Conservation (phyloP, 1,140 invertebrate genomes). For the Lutraria rhynchaena region DNA sequence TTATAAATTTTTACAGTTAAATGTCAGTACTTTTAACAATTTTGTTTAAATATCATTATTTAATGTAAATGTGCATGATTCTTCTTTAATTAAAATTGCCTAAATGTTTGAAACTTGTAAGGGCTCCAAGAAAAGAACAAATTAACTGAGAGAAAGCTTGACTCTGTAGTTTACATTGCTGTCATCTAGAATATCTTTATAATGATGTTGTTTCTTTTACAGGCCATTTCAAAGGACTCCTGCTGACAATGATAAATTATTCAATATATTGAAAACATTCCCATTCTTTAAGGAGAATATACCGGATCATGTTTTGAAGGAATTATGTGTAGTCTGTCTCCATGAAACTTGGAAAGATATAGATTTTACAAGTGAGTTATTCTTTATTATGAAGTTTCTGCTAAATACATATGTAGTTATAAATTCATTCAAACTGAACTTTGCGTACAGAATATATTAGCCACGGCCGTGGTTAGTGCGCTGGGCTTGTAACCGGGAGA, state of each 20-base stretch:
- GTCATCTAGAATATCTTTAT: too few species aligned
- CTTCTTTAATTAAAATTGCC: too few species aligned
- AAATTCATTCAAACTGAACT: not conserved
- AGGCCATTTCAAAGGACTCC: slow-evolving; percentile 80
- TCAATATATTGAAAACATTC: slow-evolving; percentile 75
- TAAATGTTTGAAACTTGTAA: too few species aligned
- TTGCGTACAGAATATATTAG: too few species aligned
- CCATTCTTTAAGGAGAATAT: slow-evolving; percentile 74
- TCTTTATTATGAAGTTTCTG: not conserved
- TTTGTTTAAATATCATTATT: too few species aligned
- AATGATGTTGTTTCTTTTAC: slow-evolving; percentile 54
- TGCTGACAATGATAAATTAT: slow-evolving; percentile 78
- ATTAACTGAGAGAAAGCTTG: too few species aligned
- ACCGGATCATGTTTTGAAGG: slow-evolving; percentile 72
- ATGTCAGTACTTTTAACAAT: not conserved
- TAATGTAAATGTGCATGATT: too few species aligned
- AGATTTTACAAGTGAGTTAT: slow-evolving; percentile 73
- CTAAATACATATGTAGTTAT: not conserved
- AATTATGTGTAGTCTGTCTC: slow-evolving; percentile 78
- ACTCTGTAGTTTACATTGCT: too few species aligned
- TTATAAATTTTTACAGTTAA: slow-evolving; percentile 1
- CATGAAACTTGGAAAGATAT: slow-evolving; percentile 77
- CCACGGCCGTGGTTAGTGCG: too few species aligned
- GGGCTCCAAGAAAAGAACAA: too few species aligned
- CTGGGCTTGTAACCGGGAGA: too few species aligned